A percentile compares a stretch with the other conserved stretches of the same genome.
Conservation (phyloP, 2,113 vertebrate species). For the Elephas maximus region DNA sequence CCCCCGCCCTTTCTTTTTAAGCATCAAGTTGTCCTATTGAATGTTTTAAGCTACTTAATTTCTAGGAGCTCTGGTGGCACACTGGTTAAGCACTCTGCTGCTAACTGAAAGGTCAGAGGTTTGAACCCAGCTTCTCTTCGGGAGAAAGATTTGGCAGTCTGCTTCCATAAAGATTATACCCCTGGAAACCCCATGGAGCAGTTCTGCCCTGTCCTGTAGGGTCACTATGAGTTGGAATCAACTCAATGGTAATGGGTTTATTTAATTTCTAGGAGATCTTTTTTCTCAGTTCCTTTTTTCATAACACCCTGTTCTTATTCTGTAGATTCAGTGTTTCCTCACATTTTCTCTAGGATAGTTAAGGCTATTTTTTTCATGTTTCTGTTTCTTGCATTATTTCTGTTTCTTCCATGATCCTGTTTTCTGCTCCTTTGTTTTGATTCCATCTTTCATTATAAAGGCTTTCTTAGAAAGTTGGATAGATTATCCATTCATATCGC, state of each 20-base stretch:
- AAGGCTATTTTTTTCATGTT: neutral
- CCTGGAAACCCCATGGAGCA: neutral
- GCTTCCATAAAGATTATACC: neutral
- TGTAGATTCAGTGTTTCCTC: neutral
- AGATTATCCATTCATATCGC: neutral
- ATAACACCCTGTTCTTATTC: slow-evolving; percentile 30
- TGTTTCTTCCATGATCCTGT: neutral
- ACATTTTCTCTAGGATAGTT: neutral
- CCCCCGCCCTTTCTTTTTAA: neutral
- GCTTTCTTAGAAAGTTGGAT: neutral
- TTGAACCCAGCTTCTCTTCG: too few species aligned
- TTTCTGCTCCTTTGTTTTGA: neutral
- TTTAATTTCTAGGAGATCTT: neutral
- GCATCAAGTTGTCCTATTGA: neutral
- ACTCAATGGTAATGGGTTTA: neutral
- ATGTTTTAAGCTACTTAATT: neutral
- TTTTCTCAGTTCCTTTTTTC: neutral
- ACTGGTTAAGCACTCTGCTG: neutral
- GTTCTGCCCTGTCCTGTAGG: neutral
- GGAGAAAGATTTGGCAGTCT: too few species aligned
- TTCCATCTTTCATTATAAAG: slow-evolving; percentile 9
- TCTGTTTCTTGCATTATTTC: slow-evolving; percentile 23
- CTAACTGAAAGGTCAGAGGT: neutral
- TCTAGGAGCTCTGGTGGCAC: neutral
- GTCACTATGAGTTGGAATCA: too few species aligned